These are phyloP conservation scores for Noctua pronuba DNA, from an alignment of 2,888 invertebrate genomes.

Conservation along the genomic window DNA sequence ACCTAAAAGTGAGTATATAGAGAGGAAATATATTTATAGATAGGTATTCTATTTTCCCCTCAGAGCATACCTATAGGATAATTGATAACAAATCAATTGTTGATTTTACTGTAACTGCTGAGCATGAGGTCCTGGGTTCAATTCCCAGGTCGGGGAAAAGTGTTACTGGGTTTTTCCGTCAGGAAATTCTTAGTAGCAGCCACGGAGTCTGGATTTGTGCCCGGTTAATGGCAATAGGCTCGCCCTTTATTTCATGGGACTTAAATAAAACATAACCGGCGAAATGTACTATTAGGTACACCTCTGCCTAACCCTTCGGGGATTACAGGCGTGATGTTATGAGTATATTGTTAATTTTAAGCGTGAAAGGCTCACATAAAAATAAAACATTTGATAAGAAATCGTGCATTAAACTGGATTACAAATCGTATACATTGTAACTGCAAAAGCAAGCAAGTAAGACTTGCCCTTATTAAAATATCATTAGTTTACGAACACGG, in stretches of 20 bases:
- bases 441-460: slow-evolving; percentile 23
- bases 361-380: neutral
- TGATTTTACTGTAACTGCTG: neutral
- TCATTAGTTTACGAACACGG: slow-evolving; percentile 62
- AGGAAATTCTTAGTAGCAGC: too few species aligned
- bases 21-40: neutral
- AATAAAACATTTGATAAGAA: neutral
- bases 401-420: neutral
- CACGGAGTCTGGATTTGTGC: too few species aligned
- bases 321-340: too few species aligned
- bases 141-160: too few species aligned
- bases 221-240: too few species aligned
- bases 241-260: too few species aligned
- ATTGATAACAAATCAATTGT: neutral
- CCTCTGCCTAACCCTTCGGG: too few species aligned
- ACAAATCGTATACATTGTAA: slow-evolving; percentile 14
- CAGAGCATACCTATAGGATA: neutral
- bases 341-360: neutral
- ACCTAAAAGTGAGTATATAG: neutral
- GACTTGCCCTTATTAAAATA: slow-evolving; percentile 56
- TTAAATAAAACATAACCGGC: too few species aligned
- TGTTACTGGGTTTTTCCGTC: too few species aligned
- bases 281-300: too few species aligned
- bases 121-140: too few species aligned
- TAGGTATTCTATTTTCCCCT: slow-evolving; percentile 8